Evolutionary conservation across 2,113 vertebrate genomes (phyloP).

Genomic region (Chrysochloris asiatica): DNA sequence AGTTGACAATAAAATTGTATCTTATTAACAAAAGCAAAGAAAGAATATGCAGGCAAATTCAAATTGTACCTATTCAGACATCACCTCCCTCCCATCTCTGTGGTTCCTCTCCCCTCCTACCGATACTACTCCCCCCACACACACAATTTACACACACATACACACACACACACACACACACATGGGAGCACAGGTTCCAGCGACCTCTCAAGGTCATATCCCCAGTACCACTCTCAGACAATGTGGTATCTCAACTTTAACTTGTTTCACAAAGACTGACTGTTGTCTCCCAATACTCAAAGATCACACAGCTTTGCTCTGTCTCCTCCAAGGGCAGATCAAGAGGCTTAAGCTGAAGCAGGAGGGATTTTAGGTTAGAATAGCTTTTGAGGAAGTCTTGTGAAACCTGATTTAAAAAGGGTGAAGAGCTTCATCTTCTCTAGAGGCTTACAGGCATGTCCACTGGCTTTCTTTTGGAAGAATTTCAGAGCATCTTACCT

Average conservation of each 20-base stretch:
- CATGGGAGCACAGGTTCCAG: not conserved
- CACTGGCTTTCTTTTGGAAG: not conserved
- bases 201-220: not conserved
- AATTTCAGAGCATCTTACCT: not conserved
- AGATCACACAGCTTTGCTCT: constrained; percentile 41
- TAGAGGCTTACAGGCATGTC: not conserved
- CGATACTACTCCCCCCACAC: not conserved
- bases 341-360: constrained; percentile 32
- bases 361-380: constrained; percentile 4
- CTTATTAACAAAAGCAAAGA: not conserved
- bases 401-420: not conserved
- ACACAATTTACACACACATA: not conserved
- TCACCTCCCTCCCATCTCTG: too few relatives aligned
- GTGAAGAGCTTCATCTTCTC: not conserved
- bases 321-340: constrained; percentile 17
- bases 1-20: not conserved
- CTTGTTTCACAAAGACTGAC: not conserved
- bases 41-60: not conserved
- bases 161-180: not conserved
- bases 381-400: constrained; percentile 17
- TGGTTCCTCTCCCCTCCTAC: not conserved
- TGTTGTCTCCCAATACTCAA: not conserved
- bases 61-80: not conserved
- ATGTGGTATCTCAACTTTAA: not conserved
- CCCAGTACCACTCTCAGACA: not conserved